Conservation (phyloP, 2,113 vertebrate genomes). For the Stictonetta naevosa region DNA sequence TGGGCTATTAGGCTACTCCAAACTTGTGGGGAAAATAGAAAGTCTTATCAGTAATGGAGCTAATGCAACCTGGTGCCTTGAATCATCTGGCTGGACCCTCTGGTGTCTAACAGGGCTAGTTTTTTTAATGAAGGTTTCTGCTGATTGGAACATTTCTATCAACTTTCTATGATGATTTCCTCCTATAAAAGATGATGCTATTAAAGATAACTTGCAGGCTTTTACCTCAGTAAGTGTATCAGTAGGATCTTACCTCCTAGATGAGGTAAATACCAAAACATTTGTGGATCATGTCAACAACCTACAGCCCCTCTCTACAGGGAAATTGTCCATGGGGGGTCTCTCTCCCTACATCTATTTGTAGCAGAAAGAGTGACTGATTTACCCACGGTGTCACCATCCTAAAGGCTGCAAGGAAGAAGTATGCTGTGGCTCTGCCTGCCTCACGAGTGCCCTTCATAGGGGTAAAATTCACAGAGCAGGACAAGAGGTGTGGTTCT, state of each 20-base stretch:
- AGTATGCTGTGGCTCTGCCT: neutral
- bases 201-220: neutral
- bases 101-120: neutral
- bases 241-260: neutral
- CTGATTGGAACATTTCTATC: neutral
- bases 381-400: neutral
- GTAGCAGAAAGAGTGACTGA: neutral
- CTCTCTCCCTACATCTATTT: neutral
- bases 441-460: neutral
- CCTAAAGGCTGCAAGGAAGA: neutral
- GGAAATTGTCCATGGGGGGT: neutral
- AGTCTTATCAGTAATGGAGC: neutral
- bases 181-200: neutral
- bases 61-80: neutral
- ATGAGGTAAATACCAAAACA: neutral
- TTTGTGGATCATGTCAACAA: neutral
- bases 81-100: neutral
- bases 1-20: neutral
- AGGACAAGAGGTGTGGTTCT: fast-evolving
- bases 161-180: neutral
- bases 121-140: neutral
- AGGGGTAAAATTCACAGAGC: neutral
- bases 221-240: neutral
- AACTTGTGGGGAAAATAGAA: neutral
- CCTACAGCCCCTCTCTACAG: neutral